Conservation (phyloP, 2,113 vertebrate genomes). For the Poeciliopsis prolifica region DNA sequence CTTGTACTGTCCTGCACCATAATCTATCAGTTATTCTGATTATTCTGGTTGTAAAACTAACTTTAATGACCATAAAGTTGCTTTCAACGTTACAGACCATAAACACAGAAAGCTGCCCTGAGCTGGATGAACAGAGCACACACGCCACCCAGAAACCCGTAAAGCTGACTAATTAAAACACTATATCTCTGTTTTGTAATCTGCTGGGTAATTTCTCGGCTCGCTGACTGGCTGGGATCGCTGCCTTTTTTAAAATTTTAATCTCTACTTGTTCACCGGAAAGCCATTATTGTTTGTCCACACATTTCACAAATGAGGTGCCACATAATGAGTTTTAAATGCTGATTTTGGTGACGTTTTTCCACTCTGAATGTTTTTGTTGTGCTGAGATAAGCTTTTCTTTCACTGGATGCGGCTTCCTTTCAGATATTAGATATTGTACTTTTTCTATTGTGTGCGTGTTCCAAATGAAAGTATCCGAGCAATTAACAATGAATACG, state of each 20-base stretch:
- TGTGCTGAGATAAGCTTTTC: not conserved
- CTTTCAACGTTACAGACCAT: not conserved
- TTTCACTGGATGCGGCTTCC: not conserved
- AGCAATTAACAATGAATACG: not conserved
- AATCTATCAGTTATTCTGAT: too few relatives aligned
- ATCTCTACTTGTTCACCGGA: not conserved
- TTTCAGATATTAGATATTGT: not conserved
- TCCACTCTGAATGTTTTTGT: not conserved
- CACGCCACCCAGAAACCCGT: not conserved
- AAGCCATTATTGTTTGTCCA: conserved; percentile 8
- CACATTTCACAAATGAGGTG: conserved; percentile 12
- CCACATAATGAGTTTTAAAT: conserved; percentile 3
- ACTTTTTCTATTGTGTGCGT: not conserved
- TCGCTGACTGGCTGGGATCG: not conserved
- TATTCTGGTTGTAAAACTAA: not conserved
- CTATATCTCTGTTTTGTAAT: conserved; percentile 7
- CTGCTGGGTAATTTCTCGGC: conserved; percentile 2
- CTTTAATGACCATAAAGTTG: not conserved
- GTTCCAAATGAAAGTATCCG: not conserved
- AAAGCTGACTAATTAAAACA: conserved; percentile 12
- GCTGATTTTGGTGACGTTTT: not conserved
- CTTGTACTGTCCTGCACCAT: not conserved
- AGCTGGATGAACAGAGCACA: not conserved
- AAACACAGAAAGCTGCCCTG: not conserved
- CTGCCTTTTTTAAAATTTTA: not conserved